These are phyloP conservation scores for Trichogramma pretiosum DNA, from an alignment of 1,140 invertebrate genomes.

Conservation along the genomic window DNA sequence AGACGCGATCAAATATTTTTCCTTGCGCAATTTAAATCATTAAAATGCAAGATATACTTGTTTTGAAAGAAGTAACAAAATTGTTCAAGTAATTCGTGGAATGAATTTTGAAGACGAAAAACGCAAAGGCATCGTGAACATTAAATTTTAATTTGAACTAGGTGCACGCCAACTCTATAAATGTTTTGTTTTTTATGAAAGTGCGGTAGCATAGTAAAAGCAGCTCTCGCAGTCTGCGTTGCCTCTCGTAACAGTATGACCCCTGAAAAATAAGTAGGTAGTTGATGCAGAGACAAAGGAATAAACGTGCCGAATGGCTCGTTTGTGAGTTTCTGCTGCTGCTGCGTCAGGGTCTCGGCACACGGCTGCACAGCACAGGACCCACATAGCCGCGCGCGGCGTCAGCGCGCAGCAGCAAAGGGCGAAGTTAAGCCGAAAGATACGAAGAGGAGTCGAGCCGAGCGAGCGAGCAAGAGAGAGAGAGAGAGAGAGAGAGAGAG, in stretches of 20 bases:
- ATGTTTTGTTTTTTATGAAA: background rate
- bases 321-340: slow-evolving; percentile 9
- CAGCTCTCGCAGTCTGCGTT: slow-evolving; percentile 28
- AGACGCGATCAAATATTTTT: too few species aligned
- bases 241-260: too few species aligned
- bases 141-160: background rate
- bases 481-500: slow-evolving; percentile 20
- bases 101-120: background rate
- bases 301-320: slow-evolving; percentile 27
- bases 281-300: slow-evolving; percentile 43
- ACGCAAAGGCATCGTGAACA: background rate
- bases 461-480: slow-evolving; percentile 13
- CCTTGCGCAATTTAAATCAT: too few species aligned
- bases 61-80: too few species aligned
- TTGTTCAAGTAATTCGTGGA: background rate
- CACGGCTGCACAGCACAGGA: slow-evolving; percentile 11
- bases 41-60: too few species aligned
- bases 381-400: background rate
- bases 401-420: background rate
- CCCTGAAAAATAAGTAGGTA: slow-evolving; percentile 8
- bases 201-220: slow-evolving; percentile 20
- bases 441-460: slow-evolving; percentile 5
- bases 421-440: slow-evolving; percentile 3
- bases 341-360: slow-evolving; percentile 18
- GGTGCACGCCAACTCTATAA: background rate